Percentiles rank a stretch among this genome's conserved stretches.
Conservation (phyloP, 2,113 vertebrate genomes). For the Camelus dromedarius region DNA sequence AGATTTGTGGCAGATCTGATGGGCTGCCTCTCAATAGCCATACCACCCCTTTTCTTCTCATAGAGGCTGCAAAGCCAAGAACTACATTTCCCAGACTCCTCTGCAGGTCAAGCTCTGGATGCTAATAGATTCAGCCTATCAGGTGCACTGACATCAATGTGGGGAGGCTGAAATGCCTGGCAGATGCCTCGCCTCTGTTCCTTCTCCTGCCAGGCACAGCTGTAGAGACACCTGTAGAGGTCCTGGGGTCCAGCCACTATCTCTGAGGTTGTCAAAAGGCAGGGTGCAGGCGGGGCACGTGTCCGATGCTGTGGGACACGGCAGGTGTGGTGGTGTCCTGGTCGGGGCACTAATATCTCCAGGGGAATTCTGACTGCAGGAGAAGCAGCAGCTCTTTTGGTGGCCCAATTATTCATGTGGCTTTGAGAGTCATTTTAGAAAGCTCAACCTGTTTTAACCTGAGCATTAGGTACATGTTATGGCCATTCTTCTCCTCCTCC, state of each 20-base stretch:
- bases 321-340: neutral
- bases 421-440: neutral
- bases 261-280: neutral
- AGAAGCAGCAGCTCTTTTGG: neutral
- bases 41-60: neutral
- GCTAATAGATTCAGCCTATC: neutral
- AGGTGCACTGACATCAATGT: neutral
- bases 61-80: neutral
- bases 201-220: neutral
- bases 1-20: neutral
- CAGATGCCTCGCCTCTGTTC: neutral
- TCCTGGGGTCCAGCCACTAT: neutral
- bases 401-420: neutral
- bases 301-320: fast-evolving
- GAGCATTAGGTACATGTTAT: neutral
- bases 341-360: neutral
- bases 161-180: neutral
- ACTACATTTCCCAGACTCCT: slow-evolving; percentile 22
- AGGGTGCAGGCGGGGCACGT: neutral
- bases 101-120: neutral
- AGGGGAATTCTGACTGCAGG: too few relatives aligned
- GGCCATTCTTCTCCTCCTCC: neutral
- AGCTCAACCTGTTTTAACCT: neutral
- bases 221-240: neutral
- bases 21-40: neutral